Evolutionary conservation across 2,888 invertebrate genomes (phyloP).

Genomic region (Heliconius sara): DNA sequence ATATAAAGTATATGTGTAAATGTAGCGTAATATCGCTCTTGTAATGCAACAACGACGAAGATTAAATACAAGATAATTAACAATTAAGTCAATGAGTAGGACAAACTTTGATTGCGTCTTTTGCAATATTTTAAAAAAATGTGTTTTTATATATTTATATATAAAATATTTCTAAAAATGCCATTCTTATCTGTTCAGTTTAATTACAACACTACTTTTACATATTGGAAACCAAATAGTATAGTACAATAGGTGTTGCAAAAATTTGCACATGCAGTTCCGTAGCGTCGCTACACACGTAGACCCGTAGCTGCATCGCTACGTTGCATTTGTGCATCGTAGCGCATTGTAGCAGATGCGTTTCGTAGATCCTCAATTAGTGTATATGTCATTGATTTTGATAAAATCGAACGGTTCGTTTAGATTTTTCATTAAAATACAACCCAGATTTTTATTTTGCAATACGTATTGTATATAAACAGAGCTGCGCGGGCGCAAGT

Average conservation of each 20-base stretch:
- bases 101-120: no score
- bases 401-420: no score
- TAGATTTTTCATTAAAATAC: neutral
- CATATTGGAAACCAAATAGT: neutral
- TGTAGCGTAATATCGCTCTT: no score
- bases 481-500: constrained; percentile 45
- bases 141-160: neutral
- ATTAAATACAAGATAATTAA: no score
- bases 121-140: neutral
- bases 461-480: constrained; percentile 23
- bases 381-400: neutral
- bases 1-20: no score
- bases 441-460: neutral
- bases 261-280: constrained; percentile 72
- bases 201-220: neutral
- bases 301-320: constrained; percentile 79
- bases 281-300: constrained; percentile 76
- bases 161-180: neutral
- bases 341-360: constrained; percentile 60
- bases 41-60: no score
- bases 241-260: constrained; percentile 43
- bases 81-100: no score
- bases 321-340: constrained; percentile 77
- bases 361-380: constrained; percentile 47
- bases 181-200: neutral